These are phyloP conservation scores for Psephotus haematonotus DNA, from an alignment of 2,113 vertebrate species.

Conservation along the genomic window DNA sequence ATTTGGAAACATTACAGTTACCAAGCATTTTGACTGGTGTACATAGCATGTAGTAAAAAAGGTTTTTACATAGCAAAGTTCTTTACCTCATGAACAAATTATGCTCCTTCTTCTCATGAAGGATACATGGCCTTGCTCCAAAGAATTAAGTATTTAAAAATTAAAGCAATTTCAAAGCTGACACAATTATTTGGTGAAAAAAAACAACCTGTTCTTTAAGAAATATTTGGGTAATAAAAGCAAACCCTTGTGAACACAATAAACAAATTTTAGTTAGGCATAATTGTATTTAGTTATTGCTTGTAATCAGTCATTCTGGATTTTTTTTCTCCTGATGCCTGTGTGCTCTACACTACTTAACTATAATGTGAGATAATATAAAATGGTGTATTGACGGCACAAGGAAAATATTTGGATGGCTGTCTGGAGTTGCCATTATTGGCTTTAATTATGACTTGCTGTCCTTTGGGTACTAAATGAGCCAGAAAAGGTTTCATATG, in stretches of 20 bases:
- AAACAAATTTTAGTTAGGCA: conserved; percentile 60
- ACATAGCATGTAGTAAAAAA: conserved; percentile 7
- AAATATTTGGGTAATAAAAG: conserved; percentile 59
- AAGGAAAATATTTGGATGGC: conserved; percentile 76
- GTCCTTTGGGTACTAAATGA: conserved; percentile 74
- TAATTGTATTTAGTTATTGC: conserved; percentile 53
- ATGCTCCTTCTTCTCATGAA: conserved; percentile 21
- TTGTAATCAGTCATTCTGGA: conserved; percentile 59
- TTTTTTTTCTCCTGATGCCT: conserved; percentile 61
- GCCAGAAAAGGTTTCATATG: conserved; percentile 70
- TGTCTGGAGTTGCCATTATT: conserved; percentile 79
- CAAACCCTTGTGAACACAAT: conserved; percentile 52
- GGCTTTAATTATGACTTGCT: conserved; percentile 77
- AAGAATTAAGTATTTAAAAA: conserved; percentile 35
- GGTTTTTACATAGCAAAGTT: conserved; percentile 2
- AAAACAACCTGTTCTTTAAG: not conserved
- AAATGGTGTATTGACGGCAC: conserved; percentile 68
- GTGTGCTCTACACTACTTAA: conserved; percentile 52
- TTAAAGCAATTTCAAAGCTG: conserved; percentile 38
- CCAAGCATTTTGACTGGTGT: not conserved
- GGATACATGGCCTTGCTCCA: conserved; percentile 48
- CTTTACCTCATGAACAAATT: conserved; percentile 31
- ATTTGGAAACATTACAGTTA: not conserved
- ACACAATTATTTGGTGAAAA: conserved; percentile 34
- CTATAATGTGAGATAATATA: conserved; percentile 71